Evolutionary conservation across 2,113 vertebrate genomes (phyloP), one percentile per base, ranked within the genome.

Genomic region (Takifugu bimaculatus): DNA sequence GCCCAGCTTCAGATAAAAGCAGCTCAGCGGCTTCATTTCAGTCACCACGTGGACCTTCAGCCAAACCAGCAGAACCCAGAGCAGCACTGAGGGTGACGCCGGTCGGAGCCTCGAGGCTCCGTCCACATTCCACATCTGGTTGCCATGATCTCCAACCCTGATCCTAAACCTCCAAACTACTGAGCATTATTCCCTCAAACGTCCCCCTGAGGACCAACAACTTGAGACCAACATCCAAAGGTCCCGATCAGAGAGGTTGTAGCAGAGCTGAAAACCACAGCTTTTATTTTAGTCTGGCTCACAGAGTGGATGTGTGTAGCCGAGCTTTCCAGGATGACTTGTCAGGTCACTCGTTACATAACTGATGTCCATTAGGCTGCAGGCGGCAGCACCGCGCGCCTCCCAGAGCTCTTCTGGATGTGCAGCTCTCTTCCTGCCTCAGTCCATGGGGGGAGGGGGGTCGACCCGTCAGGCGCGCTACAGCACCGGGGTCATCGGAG

Each of bases 111-210:
- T 20, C 20, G 13, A 69, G 72, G 68, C 57, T 20, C 55, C 45
- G 64, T 74, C 67, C 26, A 70, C 83, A 87, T 87, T 87, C 81
- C 81, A 85, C 81, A 85, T 84, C 85, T 84, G 85, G 79, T 79
- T 63, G 77, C 5, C 70, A 84, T 79, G 79, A 74, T 65, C 57
- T 57, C 60, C 13, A 57, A 65, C 65, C 65, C 74, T 25, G 57
- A 64, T 57, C 57, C 42, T 15, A 49, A 63, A 27, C 35, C 68
- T 62, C 65, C 42, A 64, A 58, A 70, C 70, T 63, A 27, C 45
- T 0, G 5, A 25, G 57, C n/a, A 6, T 1, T 49, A 58, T 35
- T 0, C 32, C 35, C 59, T 15, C 45, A 56, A 20, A 20, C 20
- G 20, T 20, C 6, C 25, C 49, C 49, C 2, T 6, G 6, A 15